Evolutionary conservation across 2,888 invertebrate genomes (phyloP).

Genomic region (Andrena flavipes): DNA sequence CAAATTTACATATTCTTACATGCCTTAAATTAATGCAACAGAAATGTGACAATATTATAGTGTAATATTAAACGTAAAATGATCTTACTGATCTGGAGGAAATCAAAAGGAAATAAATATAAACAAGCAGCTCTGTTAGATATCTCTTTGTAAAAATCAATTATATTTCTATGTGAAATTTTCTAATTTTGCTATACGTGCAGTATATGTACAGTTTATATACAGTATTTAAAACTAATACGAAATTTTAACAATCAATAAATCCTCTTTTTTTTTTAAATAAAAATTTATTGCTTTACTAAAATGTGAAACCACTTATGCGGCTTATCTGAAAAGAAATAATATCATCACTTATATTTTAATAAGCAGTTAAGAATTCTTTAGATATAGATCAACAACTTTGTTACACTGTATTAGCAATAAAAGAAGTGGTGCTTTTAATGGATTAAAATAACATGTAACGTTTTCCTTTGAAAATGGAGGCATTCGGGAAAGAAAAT

Average conservation of each 20-base stretch:
- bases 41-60: conserved; percentile 22
- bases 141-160: conserved; percentile 26
- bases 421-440: not conserved
- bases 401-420: conserved; percentile 4
- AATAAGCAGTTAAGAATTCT: conserved; percentile 16
- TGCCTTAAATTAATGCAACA: conserved; percentile 44
- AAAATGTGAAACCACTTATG: conserved; percentile 44
- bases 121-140: conserved; percentile 25
- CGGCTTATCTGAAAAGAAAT: conserved; percentile 38
- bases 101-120: conserved; percentile 39
- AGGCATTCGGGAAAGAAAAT: not conserved
- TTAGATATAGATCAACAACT: conserved; percentile 20
- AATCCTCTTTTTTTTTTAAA: conserved; percentile 13
- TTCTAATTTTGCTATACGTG: conserved; percentile 33
- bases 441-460: conserved; percentile 1
- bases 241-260: conserved; percentile 26
- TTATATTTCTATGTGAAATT: conserved; percentile 32
- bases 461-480: not conserved
- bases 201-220: conserved; percentile 54
- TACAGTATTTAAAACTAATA: conserved; percentile 33
- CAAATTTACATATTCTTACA: conserved; percentile 34
- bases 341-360: conserved; percentile 23
- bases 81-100: conserved; percentile 15
- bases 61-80: not conserved
- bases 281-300: conserved; percentile 35